A percentile compares a stretch with the other conserved stretches of the same genome.
phyloP scores from a whole-genome alignment of 2,113 vertebrate genomes.

The Scalopus aquaticus region DNA sequence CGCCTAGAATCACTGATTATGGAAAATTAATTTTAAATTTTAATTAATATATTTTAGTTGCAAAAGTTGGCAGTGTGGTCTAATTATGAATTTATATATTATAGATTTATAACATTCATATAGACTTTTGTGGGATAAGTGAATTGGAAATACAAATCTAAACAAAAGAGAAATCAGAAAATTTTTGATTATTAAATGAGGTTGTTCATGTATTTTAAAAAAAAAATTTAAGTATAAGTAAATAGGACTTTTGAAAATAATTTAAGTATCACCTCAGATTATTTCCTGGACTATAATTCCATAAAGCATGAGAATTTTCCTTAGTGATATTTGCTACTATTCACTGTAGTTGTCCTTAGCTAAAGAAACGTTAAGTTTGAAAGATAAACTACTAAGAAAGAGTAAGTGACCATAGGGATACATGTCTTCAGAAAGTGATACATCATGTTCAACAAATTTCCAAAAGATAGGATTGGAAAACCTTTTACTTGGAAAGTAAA shows the following conservation, averaged over 20 bases:
- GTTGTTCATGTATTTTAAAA: not conserved
- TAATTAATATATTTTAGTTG: not conserved
- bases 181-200: not conserved
- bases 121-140: not conserved
- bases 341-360: not conserved
- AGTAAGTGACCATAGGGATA: not conserved
- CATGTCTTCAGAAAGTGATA: not conserved
- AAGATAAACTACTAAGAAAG: not conserved
- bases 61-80: not conserved
- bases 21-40: not conserved
- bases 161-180: not conserved
- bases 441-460: not conserved
- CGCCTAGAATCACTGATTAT: not conserved
- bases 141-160: not conserved
- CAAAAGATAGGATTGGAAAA: not conserved
- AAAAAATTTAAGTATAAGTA: not conserved
- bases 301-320: not conserved
- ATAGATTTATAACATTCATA: not conserved
- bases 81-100: not conserved
- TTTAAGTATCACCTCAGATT: not conserved
- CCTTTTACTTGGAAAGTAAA: not conserved
- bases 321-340: not conserved
- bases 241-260: not conserved
- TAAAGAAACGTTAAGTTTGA: slow-evolving; percentile 17
- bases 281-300: not conserved